phyloP scores from a whole-genome alignment of 2,113 vertebrate genomes.

The Stegostoma tigrinum region DNA sequence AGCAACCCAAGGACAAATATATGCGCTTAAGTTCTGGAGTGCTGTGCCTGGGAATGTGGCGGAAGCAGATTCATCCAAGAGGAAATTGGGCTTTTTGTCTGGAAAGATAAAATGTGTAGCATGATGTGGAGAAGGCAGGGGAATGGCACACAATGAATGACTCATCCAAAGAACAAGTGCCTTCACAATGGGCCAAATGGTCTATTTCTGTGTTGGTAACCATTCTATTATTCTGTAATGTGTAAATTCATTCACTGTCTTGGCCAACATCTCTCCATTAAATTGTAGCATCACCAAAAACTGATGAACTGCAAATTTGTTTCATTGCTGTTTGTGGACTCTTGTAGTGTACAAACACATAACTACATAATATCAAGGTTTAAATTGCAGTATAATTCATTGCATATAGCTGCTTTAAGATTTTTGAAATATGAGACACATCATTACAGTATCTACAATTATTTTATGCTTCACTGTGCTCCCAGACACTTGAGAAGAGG shows the following conservation, averaged over 20 bases:
- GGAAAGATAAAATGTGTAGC: too few relatives aligned
- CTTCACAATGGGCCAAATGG: too few relatives aligned
- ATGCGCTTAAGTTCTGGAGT: too few relatives aligned
- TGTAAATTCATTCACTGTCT: neutral
- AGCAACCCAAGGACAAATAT: too few relatives aligned
- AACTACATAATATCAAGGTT: neutral
- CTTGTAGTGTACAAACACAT: neutral
- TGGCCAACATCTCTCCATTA: neutral
- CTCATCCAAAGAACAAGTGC: too few relatives aligned
- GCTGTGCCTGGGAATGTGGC: too few relatives aligned
- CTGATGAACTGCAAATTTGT: neutral
- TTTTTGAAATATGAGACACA: neutral
- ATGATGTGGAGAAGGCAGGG: too few relatives aligned
- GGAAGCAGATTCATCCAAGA: too few relatives aligned
- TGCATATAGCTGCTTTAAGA: neutral
- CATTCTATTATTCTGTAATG: neutral
- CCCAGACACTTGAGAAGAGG: neutral
- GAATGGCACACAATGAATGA: too few relatives aligned
- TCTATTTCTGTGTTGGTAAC: too few relatives aligned
- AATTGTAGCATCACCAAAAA: neutral
- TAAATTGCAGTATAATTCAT: neutral
- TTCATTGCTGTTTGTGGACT: neutral
- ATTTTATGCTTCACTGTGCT: neutral
- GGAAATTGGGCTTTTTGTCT: too few relatives aligned
- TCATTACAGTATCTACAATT: neutral